Evolutionary conservation across 2,797 vertebrate species (phyloP), one percentile per base, ranked within the genome.

Genomic region (Hylomyscus alleni): DNA sequence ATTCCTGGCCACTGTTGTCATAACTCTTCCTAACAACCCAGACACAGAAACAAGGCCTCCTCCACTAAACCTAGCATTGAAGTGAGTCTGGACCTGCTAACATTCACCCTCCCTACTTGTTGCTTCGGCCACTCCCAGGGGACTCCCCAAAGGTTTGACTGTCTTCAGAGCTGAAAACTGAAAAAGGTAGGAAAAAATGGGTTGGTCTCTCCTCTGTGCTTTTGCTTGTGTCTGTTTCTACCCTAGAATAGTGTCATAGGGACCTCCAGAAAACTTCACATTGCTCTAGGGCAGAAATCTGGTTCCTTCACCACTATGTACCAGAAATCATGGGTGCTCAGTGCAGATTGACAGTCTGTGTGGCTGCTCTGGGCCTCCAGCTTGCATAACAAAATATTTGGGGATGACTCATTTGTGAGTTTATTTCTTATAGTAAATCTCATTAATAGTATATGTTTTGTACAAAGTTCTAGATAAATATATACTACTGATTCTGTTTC

Each of bases 211-310:
- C n/a, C 44, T 92, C 76, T 88, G 76, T 58, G 17, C 14, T 65
- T 65, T 94, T 52, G 50, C 26, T 29, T 94, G 8, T 65, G 54
- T 62, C 92, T 37, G 17, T 84, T 93, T 89, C 44, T 84, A 40
- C n/a, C 52, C 17, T 81, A 85, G 31, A 31, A 91, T 47, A 29
- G 1, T 67, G 26, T n/a, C 80, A 8, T 52, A 22, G 82, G 40
- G 73, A 81, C 76, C 9, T 37, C 75, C 29, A 75, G 24, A 3
- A 50, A 20, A 52, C 47, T 22, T 4, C 24, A 47, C 19, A 2
- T 78, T 92, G 69, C 60, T 82, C 56, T 34, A 75, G 60, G 34
- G 19, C 4, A 34, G 37, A 44, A 24, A 12, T 72, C 56, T 87
- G 7, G 56, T 26, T 17, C 20, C 84, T 67, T 69, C 24, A 31